Conservation (phyloP, 53 echinoderm and acorn worm genomes). For the Crossaster papposus region DNA sequence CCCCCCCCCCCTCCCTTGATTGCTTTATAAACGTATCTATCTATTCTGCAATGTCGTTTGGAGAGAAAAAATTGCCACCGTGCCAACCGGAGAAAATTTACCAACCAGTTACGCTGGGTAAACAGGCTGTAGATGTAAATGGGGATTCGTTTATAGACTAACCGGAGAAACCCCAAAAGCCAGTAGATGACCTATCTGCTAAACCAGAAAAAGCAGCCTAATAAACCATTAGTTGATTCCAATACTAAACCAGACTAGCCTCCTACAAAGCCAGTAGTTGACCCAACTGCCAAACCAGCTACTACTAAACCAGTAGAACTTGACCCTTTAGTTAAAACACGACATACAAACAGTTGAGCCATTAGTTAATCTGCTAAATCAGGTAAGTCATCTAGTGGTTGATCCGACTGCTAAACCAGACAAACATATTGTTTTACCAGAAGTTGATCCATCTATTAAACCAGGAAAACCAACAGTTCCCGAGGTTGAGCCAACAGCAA, state of each 20-base stretch:
- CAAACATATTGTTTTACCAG: neutral
- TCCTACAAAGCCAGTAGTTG: neutral
- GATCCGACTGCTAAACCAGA: constrained; percentile 16
- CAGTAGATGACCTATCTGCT: neutral
- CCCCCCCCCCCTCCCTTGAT: no score
- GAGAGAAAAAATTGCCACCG: no score
- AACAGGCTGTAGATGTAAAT: neutral
- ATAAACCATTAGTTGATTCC: neutral
- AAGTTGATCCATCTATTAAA: constrained; percentile 1
- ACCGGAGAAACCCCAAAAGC: neutral
- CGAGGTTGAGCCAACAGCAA: neutral
- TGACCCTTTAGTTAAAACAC: neutral
- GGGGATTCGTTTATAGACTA: neutral
- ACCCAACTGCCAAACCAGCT: neutral
- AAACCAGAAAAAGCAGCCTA: neutral
- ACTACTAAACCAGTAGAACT: constrained; percentile 1
- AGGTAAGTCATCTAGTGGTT: neutral
- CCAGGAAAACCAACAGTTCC: neutral
- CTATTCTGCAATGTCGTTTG: no score
- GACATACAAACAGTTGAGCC: neutral
- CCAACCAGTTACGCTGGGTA: neutral
- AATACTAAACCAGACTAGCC: constrained; percentile 15
- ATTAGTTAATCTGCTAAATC: neutral
- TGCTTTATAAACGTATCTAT: no score
- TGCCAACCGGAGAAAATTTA: neutral